These are phyloP conservation scores for Gasterosteus nipponicus DNA, from an alignment of 2,113 vertebrate genomes.

Conservation along the genomic window DNA sequence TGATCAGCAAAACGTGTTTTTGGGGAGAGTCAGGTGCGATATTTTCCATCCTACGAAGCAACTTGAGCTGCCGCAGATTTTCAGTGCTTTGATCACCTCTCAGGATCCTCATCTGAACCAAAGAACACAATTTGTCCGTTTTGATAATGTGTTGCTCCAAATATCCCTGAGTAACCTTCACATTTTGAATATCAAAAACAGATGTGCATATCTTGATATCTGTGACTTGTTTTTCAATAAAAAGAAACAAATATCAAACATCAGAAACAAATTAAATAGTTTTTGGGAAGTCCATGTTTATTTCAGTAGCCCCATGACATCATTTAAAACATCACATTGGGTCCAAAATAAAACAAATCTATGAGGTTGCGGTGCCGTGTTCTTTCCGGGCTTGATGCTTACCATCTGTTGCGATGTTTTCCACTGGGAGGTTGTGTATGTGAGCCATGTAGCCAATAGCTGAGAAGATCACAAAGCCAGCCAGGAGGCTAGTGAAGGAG, in stretches of 20 bases:
- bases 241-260: neutral
- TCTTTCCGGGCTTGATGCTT: conserved; percentile 32
- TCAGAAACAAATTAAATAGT: neutral
- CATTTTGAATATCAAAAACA: neutral
- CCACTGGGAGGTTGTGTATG: conserved; percentile 79
- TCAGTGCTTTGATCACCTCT: neutral
- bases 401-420: conserved; percentile 82
- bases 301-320: neutral
- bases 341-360: conserved; percentile 1
- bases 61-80: neutral
- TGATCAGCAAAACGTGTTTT: neutral
- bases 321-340: neutral
- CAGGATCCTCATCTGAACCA: neutral
- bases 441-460: conserved; percentile 83
- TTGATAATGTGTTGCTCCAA: neutral
- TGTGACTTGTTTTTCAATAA: conserved; percentile 7
- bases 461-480: conserved; percentile 84
- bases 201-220: conserved; percentile 9
- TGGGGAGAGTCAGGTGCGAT: neutral
- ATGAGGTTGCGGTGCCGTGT: neutral
- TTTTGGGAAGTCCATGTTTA: neutral
- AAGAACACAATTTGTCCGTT: conserved; percentile 3
- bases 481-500: conserved; percentile 81
- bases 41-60: neutral
- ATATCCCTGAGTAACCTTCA: neutral